phyloP scores from a whole-genome alignment of 2,797 vertebrate genomes.

The Botia almorhae region DNA sequence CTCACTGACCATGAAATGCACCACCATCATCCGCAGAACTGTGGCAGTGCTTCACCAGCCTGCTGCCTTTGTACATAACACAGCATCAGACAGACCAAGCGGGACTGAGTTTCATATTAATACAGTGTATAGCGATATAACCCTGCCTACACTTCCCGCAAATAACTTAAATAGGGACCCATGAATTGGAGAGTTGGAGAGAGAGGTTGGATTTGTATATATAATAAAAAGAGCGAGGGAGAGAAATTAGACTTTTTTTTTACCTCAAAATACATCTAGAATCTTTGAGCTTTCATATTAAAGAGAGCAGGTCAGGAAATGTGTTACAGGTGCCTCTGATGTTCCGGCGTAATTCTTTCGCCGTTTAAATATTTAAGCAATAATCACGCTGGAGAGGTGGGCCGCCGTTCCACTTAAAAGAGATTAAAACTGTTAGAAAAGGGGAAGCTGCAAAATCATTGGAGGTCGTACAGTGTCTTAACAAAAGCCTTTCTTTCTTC shows the following conservation, averaged over 20 bases:
- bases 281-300: not conserved
- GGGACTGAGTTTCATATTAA: not conserved
- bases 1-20: slow-evolving; percentile 1
- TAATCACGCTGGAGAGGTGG: slow-evolving; percentile 13
- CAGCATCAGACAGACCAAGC: not conserved
- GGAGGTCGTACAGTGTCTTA: slow-evolving; percentile 21
- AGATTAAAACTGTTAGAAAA: slow-evolving; percentile 24
- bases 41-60: not conserved
- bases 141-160: not conserved
- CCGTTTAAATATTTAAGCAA: slow-evolving; percentile 36
- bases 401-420: slow-evolving; percentile 8
- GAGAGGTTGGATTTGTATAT: not conserved
- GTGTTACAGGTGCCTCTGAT: too few relatives aligned
- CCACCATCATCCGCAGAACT: not conserved
- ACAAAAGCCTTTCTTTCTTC: slow-evolving; percentile 11
- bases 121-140: not conserved
- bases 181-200: too few relatives aligned
- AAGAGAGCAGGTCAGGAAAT: not conserved
- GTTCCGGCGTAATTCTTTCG: too few relatives aligned
- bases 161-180: not conserved
- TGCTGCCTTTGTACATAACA: not conserved
- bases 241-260: too few relatives aligned
- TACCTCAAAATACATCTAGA: too few relatives aligned
- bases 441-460: slow-evolving; percentile 26
- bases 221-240: too few relatives aligned